Evolutionary conservation across 1,140 invertebrate species (phyloP).

Genomic region (Hirudo medicinalis): DNA sequence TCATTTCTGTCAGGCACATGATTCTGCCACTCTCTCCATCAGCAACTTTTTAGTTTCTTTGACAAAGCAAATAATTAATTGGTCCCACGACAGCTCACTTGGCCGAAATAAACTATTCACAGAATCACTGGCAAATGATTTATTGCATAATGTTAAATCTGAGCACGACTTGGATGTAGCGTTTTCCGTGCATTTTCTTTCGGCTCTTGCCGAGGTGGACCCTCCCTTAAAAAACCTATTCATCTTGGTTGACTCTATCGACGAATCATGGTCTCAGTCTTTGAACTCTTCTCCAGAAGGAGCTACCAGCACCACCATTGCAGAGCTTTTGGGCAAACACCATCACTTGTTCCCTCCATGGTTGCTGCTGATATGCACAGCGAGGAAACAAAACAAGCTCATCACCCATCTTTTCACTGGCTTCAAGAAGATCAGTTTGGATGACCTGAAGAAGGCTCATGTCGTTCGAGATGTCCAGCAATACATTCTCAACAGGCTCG

Average conservation of each 20-base stretch:
- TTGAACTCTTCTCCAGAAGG: constrained; percentile 25
- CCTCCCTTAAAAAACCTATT: constrained; percentile 64
- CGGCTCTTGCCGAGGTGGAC: constrained; percentile 60
- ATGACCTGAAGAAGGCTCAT: constrained; percentile 74
- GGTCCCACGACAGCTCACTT: constrained; percentile 48
- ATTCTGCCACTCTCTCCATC: constrained; percentile 54
- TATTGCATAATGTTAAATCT: background rate
- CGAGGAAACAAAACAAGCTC: constrained; percentile 61
- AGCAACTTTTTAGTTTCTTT: constrained; percentile 67
- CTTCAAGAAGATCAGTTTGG: constrained; percentile 74
- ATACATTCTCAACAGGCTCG: constrained; percentile 77
- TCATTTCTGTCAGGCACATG: constrained; percentile 45
- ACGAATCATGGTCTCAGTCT: constrained; percentile 51
- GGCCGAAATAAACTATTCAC: constrained; percentile 3
- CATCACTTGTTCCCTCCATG: constrained; percentile 85
- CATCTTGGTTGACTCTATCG: constrained; percentile 79
- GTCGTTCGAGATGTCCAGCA: constrained; percentile 75
- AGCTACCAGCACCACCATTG: constrained; percentile 16
- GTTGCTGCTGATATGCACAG: constrained; percentile 77
- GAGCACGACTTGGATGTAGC: constrained; percentile 65
- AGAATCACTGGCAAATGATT: constrained; percentile 29
- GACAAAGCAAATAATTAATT: constrained; percentile 60
- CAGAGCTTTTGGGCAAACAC: constrained; percentile 67
- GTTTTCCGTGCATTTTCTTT: constrained; percentile 68
- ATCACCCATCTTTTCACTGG: constrained; percentile 82